Conservation (phyloP, 1,140 invertebrate genomes). For the Andrena cerasifolii region DNA sequence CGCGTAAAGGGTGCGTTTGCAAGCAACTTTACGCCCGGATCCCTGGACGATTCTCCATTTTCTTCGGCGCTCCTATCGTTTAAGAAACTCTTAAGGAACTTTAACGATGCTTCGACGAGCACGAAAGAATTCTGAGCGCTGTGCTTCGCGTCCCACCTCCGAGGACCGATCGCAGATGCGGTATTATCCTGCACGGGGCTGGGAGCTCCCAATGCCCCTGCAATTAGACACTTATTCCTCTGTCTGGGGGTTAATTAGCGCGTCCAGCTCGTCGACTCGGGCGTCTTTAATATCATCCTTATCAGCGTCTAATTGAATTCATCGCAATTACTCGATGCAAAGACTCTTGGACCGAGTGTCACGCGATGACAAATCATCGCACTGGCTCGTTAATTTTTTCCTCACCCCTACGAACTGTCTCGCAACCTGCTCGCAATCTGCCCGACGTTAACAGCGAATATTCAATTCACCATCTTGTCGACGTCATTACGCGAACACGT, state of each 20-base stretch:
- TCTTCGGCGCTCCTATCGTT: not conserved
- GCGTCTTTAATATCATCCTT: not conserved
- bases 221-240: slow-evolving; percentile 12
- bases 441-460: too few relatives aligned
- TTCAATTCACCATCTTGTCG: too few relatives aligned
- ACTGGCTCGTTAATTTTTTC: too few relatives aligned
- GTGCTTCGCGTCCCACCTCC: too few relatives aligned
- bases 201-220: not conserved
- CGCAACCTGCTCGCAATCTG: too few relatives aligned
- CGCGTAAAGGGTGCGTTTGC: not conserved
- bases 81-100: not conserved
- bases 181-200: not conserved
- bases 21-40: not conserved
- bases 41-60: not conserved
- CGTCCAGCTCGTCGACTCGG: not conserved
- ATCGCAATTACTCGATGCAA: not conserved
- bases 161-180: not conserved
- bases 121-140: too few relatives aligned
- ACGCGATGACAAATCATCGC: too few relatives aligned
- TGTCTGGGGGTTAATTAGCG: not conserved
- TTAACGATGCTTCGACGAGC: not conserved
- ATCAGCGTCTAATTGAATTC: not conserved
- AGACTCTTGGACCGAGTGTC: not conserved
- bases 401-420: too few relatives aligned
- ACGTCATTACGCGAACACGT: too few relatives aligned